Evolutionary conservation across 2,113 vertebrate species (phyloP).

Genomic region (Symphodus melops): DNA sequence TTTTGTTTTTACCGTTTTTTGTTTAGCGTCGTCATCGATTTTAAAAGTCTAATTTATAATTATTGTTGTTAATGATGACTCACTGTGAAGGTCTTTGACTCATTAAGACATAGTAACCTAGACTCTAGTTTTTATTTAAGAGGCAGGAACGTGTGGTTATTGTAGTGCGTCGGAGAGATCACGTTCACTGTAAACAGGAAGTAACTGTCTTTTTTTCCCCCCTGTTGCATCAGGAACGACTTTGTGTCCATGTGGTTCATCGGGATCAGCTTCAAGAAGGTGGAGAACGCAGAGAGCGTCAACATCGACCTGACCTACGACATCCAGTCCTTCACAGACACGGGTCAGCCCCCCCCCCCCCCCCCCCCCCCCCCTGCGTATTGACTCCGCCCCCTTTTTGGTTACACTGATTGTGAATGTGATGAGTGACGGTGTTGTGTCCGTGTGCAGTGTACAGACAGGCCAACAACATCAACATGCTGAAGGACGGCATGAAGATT

Average conservation of each 20-base stretch:
- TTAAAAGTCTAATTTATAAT: too few species aligned
- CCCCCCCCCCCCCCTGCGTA: neutral
- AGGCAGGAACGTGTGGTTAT: too few species aligned
- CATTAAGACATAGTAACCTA: too few species aligned
- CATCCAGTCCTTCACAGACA: slow-evolving; percentile 97
- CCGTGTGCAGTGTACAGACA: slow-evolving; percentile 92
- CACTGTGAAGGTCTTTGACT: too few species aligned
- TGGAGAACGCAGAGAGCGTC: slow-evolving; percentile 92
- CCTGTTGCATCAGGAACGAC: slow-evolving; percentile 82
- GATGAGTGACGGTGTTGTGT: neutral
- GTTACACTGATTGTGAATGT: neutral
- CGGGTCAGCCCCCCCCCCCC: slow-evolving; percentile 78
- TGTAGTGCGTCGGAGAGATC: too few species aligned
- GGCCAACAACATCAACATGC: slow-evolving; percentile 93
- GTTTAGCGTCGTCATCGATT: too few species aligned
- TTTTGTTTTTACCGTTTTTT: too few species aligned
- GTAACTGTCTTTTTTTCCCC: neutral
- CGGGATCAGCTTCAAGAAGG: slow-evolving; percentile 95
- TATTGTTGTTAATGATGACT: too few species aligned
- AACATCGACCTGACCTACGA: slow-evolving; percentile 95
- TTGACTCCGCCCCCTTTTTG: neutral
- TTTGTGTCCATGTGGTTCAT: slow-evolving; percentile 98
- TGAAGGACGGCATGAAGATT: slow-evolving; percentile 97
- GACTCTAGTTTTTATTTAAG: too few species aligned
- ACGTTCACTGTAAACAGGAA: neutral